Percentiles rank a stretch among this genome's conserved stretches.
phyloP scores from a whole-genome alignment of 2,113 vertebrate genomes.

The Syngnathus floridae region DNA sequence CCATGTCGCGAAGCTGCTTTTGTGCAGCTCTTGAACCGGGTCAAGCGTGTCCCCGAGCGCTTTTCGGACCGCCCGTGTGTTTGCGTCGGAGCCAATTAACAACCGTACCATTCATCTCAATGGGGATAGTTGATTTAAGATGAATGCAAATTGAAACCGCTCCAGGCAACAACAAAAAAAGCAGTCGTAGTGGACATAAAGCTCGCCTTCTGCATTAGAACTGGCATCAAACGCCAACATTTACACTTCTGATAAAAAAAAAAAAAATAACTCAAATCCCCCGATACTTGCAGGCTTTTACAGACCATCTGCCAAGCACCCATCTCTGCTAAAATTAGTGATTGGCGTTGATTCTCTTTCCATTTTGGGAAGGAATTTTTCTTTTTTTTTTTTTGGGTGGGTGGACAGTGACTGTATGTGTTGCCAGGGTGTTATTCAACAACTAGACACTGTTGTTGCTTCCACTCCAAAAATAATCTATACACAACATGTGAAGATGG shows the following conservation, averaged over 20 bases:
- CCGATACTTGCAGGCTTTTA: conserved; percentile 4
- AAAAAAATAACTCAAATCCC: neutral
- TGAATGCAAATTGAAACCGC: neutral
- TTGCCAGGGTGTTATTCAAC: neutral
- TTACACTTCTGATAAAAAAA: neutral
- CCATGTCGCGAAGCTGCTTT: neutral
- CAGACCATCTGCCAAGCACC: conserved; percentile 23
- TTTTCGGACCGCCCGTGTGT: neutral
- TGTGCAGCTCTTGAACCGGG: neutral
- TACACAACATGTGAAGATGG: conserved; percentile 3
- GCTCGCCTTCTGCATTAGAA: neutral
- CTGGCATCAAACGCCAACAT: neutral
- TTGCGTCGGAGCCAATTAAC: neutral
- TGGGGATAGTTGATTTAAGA: neutral
- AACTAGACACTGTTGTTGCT: neutral
- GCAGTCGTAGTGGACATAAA: neutral
- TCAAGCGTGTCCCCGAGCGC: neutral
- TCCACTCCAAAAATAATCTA: neutral
- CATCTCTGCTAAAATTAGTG: conserved; percentile 2
- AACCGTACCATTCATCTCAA: neutral
- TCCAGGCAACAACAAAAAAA: neutral
- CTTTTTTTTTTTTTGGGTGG: neutral
- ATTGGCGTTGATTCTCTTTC: neutral
- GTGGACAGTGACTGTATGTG: neutral
- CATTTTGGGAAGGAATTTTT: neutral